Evolutionary conservation across 2,113 vertebrate species (phyloP).

Genomic region (Asarcornis scutulata): DNA sequence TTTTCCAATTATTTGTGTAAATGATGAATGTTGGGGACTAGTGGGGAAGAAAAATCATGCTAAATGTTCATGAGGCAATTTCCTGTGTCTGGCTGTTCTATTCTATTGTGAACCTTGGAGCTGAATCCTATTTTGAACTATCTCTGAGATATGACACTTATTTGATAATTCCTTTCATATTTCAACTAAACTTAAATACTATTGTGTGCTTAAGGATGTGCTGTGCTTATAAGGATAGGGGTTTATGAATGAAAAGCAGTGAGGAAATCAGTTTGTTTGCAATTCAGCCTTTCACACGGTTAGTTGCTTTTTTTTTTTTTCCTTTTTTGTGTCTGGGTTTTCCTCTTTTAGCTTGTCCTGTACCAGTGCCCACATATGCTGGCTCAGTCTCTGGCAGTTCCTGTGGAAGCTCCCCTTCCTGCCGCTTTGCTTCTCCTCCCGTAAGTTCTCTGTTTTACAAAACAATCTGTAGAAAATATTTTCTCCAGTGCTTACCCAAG

Average conservation of each 20-base stretch:
- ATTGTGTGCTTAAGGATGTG: neutral
- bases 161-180: constrained; percentile 23
- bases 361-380: constrained; percentile 87
- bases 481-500: neutral
- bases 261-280: neutral
- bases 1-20: constrained; percentile 3
- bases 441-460: constrained; percentile 80
- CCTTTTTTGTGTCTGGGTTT: neutral
- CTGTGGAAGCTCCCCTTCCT: constrained; percentile 90
- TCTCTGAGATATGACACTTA: constrained; percentile 15
- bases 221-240: neutral
- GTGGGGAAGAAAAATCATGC: neutral
- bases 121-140: neutral
- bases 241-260: neutral
- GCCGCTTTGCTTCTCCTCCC: constrained; percentile 92
- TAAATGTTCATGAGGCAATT: neutral
- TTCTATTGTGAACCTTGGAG: neutral
- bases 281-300: neutral
- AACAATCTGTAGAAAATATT: neutral
- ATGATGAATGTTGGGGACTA: neutral
- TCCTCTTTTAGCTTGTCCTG: constrained; percentile 85
- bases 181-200: constrained; percentile 28
- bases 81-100: neutral
- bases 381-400: constrained; percentile 85
- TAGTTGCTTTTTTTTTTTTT: neutral